Evolutionary conservation across 1,140 invertebrate species (phyloP).

Genomic region (Hormaphis cornu): DNA sequence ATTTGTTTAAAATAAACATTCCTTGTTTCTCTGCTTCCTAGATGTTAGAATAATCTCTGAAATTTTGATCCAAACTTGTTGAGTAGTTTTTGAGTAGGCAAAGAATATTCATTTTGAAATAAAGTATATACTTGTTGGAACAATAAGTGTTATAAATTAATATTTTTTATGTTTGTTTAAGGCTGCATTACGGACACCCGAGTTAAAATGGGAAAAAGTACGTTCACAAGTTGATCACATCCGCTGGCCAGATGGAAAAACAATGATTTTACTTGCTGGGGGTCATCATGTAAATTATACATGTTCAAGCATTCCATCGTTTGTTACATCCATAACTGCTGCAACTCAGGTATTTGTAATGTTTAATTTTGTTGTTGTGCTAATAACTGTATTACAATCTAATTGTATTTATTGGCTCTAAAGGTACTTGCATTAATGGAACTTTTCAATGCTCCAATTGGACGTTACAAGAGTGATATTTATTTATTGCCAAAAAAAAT

Average conservation of each 20-base stretch:
- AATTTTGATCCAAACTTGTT: no score
- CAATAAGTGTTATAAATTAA: background rate
- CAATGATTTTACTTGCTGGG: slow-evolving; percentile 85
- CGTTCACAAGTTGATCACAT: slow-evolving; percentile 95
- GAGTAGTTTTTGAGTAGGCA: no score
- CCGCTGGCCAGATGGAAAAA: slow-evolving; percentile 88
- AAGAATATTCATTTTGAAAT: no score
- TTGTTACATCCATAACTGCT: slow-evolving; percentile 91
- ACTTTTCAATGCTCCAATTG: slow-evolving; percentile 86
- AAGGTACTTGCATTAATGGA: slow-evolving; percentile 80
- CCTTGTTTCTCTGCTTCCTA: no score
- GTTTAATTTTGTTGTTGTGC: background rate
- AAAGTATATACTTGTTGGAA: no score
- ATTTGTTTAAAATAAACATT: no score
- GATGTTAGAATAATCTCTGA: no score
- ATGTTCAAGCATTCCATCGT: slow-evolving; percentile 93
- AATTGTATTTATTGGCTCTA: slow-evolving; percentile 54
- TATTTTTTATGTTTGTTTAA: slow-evolving; percentile 60
- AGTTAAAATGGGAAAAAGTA: slow-evolving; percentile 94
- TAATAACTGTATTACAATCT: background rate
- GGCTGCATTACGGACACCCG: slow-evolving; percentile 65
- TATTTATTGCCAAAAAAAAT: slow-evolving; percentile 97
- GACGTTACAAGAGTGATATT: slow-evolving; percentile 92
- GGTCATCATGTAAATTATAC: slow-evolving; percentile 91
- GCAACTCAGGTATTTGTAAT: slow-evolving; percentile 62